phyloP scores from a whole-genome alignment of 2,113 vertebrate genomes.

The Heterocephalus glaber region DNA sequence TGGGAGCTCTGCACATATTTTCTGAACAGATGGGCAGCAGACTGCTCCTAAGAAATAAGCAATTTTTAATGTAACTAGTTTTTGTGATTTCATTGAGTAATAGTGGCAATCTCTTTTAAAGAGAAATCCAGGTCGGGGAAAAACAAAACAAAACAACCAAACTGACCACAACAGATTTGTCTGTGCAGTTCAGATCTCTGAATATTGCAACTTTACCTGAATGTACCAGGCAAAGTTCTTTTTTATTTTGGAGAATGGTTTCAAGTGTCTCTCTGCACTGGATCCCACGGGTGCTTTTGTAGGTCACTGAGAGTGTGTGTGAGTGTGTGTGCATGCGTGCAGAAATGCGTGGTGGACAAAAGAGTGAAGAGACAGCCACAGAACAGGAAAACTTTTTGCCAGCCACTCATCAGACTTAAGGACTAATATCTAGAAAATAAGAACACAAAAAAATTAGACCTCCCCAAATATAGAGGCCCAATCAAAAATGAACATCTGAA shows the following conservation, averaged over 20 bases:
- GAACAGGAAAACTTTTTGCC: neutral
- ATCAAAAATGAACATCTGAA: neutral
- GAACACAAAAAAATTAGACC: neutral
- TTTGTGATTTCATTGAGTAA: neutral
- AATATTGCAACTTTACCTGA: neutral
- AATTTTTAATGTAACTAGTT: neutral
- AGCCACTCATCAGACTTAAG: neutral
- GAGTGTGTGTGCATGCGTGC: too few relatives aligned
- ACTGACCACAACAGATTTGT: neutral
- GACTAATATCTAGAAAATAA: neutral
- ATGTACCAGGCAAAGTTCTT: neutral
- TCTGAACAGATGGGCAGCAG: neutral
- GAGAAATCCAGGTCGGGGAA: neutral
- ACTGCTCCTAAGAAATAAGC: neutral
- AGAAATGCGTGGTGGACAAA: neutral
- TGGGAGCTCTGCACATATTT: neutral
- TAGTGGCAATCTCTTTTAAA: neutral
- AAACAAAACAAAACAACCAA: neutral
- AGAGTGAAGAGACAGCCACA: neutral
- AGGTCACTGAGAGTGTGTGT: neutral
- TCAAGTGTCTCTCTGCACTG: neutral
- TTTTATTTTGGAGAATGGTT: neutral
- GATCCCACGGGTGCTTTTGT: accelerated
- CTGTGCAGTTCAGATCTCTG: neutral
- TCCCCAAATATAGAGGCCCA: neutral